Percentiles rank a stretch among this genome's conserved stretches.
phyloP scores from a whole-genome alignment of 2,888 invertebrate genomes.

The Drosophila anomalipes region DNA sequence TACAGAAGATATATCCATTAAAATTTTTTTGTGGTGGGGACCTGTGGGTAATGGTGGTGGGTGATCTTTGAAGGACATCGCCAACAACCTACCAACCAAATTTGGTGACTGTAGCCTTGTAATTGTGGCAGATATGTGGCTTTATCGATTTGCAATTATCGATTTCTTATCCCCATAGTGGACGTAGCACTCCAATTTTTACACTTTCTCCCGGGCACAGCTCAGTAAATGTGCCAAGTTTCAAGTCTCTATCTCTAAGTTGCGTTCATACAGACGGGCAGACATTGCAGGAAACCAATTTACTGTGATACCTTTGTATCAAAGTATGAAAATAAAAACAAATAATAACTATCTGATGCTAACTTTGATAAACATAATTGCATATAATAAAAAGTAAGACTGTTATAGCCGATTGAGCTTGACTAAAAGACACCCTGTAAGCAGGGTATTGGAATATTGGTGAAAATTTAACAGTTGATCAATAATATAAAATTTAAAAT shows the following conservation, averaged over 20 bases:
- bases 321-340: slow-evolving; percentile 3
- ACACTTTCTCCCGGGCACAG: too few species aligned
- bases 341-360: slow-evolving; percentile 32
- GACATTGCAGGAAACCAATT: too few species aligned
- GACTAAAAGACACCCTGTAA: not conserved
- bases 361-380: slow-evolving; percentile 4
- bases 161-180: not conserved
- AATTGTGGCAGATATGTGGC: not conserved
- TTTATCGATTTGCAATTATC: not conserved
- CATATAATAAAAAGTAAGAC: not conserved
- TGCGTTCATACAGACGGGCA: not conserved
- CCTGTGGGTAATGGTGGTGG: too few species aligned
- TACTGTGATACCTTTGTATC: too few species aligned
- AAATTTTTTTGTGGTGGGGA: too few species aligned
- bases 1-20: too few species aligned
- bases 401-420: not conserved
- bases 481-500: not conserved
- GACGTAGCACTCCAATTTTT: not conserved
- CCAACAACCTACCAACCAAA: too few species aligned
- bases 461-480: not conserved
- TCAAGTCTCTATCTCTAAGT: not conserved
- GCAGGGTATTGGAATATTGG: not conserved
- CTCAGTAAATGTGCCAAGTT: not conserved
- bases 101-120: not conserved
- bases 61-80: too few species aligned